Evolutionary conservation across 2,888 invertebrate species (phyloP), one percentile per base, ranked within the genome.

Genomic region (Allophyes oxyacanthae): DNA sequence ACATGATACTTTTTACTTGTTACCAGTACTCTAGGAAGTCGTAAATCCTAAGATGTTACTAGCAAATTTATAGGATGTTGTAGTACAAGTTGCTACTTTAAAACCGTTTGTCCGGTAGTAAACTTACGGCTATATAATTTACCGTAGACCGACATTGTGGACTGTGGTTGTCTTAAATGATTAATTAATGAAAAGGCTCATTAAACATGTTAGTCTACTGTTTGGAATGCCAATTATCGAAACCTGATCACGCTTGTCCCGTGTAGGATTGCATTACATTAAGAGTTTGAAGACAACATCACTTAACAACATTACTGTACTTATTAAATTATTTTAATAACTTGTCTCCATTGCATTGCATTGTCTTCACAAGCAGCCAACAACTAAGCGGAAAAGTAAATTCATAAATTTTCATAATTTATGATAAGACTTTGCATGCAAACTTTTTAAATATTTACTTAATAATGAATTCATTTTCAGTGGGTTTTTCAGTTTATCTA

Each of bases 1-100:
- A 41, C 25, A 3, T n/a, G n/a, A n/a, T 8, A 55, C 37, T 66
- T 69, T 64, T 50, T 51, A 58, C 61, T 52, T 42, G 59, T 62
- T 45, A 33, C 49, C 14, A 33, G 26, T 57, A 37, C 41, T 53
- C n/a, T 9, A 55, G 51, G 49, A 62, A 57, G 45, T 57, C 30
- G 26, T 72, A 55, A 54, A 20, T 57, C 20, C 33, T 54, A 33
- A 45, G 46, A 53, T 43, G 42, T 65, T 53, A 45, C n/a, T 6
- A 10, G 37, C 20, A 28, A 45, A 51, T 66, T 56, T 66, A 55
- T 61, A 33, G 36, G 36, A 55, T 36, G 10, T 14, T 37, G 36
- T 34, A 38, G 6, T 30, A 34, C 33, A 14, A 26, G 33, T 50
- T 64, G 36, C 10, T 33, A n/a, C n/a, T n/a, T n/a, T n/a, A 20